Percentiles rank a stretch among this genome's conserved stretches.
phyloP scores from a whole-genome alignment of 2,888 invertebrate genomes.

The Eupithecia vulgata region DNA sequence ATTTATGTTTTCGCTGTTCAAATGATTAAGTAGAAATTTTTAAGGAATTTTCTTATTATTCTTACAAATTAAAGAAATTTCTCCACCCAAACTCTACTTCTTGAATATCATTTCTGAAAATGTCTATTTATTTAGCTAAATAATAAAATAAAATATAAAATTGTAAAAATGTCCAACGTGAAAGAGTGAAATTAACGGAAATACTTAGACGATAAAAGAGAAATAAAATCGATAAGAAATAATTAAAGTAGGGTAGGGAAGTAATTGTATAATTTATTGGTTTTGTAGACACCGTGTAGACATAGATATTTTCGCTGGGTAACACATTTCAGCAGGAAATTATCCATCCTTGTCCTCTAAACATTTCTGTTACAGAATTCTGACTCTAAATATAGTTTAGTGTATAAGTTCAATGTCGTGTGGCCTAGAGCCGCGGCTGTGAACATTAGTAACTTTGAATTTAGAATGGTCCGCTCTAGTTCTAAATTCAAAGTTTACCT shows the following conservation, averaged over 20 bases:
- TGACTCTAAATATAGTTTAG: slow-evolving; percentile 57
- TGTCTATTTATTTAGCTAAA: not conserved
- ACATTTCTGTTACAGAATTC: slow-evolving; percentile 53
- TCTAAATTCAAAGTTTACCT: slow-evolving; percentile 19
- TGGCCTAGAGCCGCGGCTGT: slow-evolving; percentile 59
- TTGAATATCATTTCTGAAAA: not conserved
- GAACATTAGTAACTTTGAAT: slow-evolving; percentile 38
- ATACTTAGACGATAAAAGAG: not conserved
- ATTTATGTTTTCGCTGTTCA: not conserved
- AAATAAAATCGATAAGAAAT: not conserved
- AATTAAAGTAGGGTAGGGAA: not conserved
- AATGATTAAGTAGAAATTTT: not conserved
- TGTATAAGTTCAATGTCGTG: slow-evolving; percentile 71
- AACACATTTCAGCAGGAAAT: slow-evolving; percentile 32
- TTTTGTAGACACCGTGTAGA: not conserved
- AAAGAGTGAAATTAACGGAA: too few species aligned
- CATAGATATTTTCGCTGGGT: not conserved
- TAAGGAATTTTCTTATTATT: not conserved
- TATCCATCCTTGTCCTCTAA: slow-evolving; percentile 54
- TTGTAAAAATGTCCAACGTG: too few species aligned
- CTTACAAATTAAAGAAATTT: not conserved
- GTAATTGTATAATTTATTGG: not conserved
- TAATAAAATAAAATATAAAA: too few species aligned
- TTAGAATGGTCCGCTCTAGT: slow-evolving; percentile 36
- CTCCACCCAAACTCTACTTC: not conserved